Percentiles rank a stretch among this genome's conserved stretches.
phyloP scores from a whole-genome alignment of 2,888 invertebrate species.

The Microctonus brassicae region DNA sequence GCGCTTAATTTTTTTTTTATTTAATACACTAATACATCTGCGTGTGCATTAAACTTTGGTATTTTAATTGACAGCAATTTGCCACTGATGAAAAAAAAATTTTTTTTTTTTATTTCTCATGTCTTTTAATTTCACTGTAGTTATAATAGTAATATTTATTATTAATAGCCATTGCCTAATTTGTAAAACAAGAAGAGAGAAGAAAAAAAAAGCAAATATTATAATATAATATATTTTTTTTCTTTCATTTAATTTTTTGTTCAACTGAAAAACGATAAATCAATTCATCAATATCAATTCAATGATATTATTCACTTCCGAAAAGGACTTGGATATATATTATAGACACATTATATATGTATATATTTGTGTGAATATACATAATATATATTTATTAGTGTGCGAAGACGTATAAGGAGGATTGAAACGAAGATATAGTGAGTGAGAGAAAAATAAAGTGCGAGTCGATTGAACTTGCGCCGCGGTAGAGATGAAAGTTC shows the following conservation, averaged over 20 bases:
- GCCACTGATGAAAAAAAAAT: too few relatives aligned
- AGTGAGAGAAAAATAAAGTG: neutral
- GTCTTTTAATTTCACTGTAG: too few relatives aligned
- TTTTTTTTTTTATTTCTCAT: too few relatives aligned
- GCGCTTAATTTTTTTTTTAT: too few relatives aligned
- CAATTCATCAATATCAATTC: neutral
- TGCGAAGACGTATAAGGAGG: constrained; percentile 48
- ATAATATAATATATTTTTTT: neutral
- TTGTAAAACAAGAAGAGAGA: too few relatives aligned
- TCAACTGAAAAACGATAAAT: neutral
- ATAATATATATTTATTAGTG: constrained; percentile 58
- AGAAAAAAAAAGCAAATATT: too few relatives aligned
- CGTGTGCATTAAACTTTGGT: too few relatives aligned
- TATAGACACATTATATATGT: constrained; percentile 52
- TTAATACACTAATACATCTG: too few relatives aligned
- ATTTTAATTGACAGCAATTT: too few relatives aligned
- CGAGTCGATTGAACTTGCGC: constrained; percentile 56
- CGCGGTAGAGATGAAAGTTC: constrained; percentile 62
- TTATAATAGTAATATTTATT: too few relatives aligned
- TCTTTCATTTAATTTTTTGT: neutral
- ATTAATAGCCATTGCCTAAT: too few relatives aligned
- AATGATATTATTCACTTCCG: neutral
- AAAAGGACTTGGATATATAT: too few relatives aligned
- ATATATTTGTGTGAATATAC: constrained; percentile 58
- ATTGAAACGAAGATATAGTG: constrained; percentile 59